Conservation (phyloP, 1,140 invertebrate genomes). For the Drosophila ironensis region DNA sequence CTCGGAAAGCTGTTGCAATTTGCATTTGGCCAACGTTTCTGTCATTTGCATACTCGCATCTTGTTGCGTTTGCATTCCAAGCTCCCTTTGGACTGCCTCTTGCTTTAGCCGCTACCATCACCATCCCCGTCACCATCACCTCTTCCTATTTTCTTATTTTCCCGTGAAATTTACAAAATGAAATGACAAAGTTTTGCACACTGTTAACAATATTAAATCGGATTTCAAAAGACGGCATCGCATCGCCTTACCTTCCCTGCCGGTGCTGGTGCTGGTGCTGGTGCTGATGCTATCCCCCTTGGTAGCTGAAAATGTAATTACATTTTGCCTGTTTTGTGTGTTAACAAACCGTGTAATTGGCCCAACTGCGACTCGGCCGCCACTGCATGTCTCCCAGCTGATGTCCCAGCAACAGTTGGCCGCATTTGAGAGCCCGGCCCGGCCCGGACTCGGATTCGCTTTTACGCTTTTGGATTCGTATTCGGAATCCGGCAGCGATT, state of each 20-base stretch:
- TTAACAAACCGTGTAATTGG: constrained; percentile 80
- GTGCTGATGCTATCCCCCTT: constrained; percentile 1
- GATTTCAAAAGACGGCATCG: constrained; percentile 64
- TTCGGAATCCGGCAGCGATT: constrained; percentile 11
- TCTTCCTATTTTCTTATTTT: too few species aligned
- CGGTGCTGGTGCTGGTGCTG: too few species aligned
- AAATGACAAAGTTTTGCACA: constrained; percentile 79
- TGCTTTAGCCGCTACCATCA: too few species aligned
- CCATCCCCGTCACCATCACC: too few species aligned
- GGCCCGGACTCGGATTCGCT: too few species aligned
- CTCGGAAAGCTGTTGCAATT: constrained; percentile 23
- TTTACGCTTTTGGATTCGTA: too few species aligned
- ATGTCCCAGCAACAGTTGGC: constrained; percentile 61
- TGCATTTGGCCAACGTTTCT: constrained; percentile 57
- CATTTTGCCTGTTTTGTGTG: constrained; percentile 78
- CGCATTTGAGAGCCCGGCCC: constrained; percentile 24
- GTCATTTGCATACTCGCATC: constrained; percentile 64
- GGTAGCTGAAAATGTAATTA: constrained; percentile 70
- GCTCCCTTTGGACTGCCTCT: too few species aligned
- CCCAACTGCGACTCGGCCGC: constrained; percentile 38
- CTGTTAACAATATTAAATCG: constrained; percentile 80
- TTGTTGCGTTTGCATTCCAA: constrained; percentile 29
- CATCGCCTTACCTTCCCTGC: neutral
- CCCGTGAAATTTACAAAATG: constrained; percentile 58
- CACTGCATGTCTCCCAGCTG: constrained; percentile 43